Evolutionary conservation across 2,888 invertebrate genomes (phyloP).

Genomic region (Auanema freiburgensis): DNA sequence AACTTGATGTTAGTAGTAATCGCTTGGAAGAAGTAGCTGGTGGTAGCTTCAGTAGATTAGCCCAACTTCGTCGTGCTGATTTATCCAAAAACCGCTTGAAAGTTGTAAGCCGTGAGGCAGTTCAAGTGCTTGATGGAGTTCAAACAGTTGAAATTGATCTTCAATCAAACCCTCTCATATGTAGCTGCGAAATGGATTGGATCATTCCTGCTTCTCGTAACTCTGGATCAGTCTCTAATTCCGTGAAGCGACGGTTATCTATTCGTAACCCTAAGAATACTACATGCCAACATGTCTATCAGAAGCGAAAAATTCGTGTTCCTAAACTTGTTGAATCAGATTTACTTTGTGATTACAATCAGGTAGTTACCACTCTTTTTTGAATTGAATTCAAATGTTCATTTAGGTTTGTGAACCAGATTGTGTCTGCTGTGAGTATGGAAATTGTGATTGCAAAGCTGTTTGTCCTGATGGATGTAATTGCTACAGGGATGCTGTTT

Average conservation of each 20-base stretch:
- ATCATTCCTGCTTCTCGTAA: conserved; percentile 68
- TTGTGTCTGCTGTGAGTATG: conserved; percentile 87
- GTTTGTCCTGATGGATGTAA: conserved; percentile 84
- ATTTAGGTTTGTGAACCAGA: conserved; percentile 78
- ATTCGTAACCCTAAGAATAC: background rate
- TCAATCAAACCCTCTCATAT: conserved; percentile 80
- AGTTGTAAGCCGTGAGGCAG: conserved; percentile 23
- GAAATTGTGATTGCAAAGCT: conserved; percentile 89
- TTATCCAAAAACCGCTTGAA: conserved; percentile 33
- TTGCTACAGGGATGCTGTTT: conserved; percentile 84
- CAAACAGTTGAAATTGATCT: conserved; percentile 33
- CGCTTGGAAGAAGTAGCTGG: conserved; percentile 19
- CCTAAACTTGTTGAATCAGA: background rate
- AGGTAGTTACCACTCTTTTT: background rate
- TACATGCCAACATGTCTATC: background rate
- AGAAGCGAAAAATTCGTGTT: conserved; percentile 3
- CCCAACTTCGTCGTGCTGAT: conserved; percentile 27
- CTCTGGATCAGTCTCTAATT: background rate
- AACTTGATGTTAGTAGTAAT: conserved; percentile 35
- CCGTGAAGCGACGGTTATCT: background rate
- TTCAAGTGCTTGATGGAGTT: conserved; percentile 29
- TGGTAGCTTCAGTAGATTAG: conserved; percentile 27
- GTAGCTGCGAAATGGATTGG: conserved; percentile 90
- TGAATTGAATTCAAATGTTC: conserved; percentile 70
- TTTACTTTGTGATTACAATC: background rate